Evolutionary conservation across 2,888 invertebrate genomes (phyloP).

Genomic region (Ochropleura leucogaster): DNA sequence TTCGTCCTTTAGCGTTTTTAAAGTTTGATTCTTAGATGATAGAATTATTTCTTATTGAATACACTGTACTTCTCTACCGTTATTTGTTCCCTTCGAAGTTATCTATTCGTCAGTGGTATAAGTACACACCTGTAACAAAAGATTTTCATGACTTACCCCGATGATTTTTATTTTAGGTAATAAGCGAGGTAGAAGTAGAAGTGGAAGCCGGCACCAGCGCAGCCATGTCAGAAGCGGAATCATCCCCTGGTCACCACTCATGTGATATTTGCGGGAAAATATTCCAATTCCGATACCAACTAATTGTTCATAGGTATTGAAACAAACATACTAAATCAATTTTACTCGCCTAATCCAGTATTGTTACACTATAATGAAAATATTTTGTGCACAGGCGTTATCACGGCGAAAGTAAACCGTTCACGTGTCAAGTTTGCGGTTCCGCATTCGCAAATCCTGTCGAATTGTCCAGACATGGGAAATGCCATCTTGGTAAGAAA

Average conservation of each 20-base stretch:
- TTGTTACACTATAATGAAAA: conserved; percentile 9
- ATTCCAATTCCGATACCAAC: conserved; percentile 96
- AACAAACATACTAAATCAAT: conserved; percentile 20
- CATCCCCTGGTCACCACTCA: conserved; percentile 93
- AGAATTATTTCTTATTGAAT: not conserved
- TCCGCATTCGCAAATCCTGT: conserved; percentile 95
- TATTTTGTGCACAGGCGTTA: conserved; percentile 91
- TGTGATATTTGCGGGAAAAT: conserved; percentile 97
- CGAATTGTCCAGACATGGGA: conserved; percentile 95
- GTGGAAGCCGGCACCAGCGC: conserved; percentile 91
- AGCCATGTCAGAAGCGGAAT: conserved; percentile 89
- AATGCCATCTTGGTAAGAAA: conserved; percentile 94
- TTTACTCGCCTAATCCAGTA: not conserved
- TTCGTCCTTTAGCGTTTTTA: not conserved
- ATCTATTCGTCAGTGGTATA: not conserved
- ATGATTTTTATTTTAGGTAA: conserved; percentile 67
- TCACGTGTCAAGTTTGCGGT: conserved; percentile 95
- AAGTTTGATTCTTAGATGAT: not conserved
- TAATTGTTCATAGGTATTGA: conserved; percentile 93
- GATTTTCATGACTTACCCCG: no score
- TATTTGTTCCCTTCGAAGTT: not conserved
- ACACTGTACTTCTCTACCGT: not conserved
- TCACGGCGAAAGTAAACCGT: conserved; percentile 96
- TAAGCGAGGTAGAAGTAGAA: conserved; percentile 87
- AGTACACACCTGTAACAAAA: no score